Conservation (phyloP, 92 coral and sea anemone species). For the Micromussa lordhowensis region DNA sequence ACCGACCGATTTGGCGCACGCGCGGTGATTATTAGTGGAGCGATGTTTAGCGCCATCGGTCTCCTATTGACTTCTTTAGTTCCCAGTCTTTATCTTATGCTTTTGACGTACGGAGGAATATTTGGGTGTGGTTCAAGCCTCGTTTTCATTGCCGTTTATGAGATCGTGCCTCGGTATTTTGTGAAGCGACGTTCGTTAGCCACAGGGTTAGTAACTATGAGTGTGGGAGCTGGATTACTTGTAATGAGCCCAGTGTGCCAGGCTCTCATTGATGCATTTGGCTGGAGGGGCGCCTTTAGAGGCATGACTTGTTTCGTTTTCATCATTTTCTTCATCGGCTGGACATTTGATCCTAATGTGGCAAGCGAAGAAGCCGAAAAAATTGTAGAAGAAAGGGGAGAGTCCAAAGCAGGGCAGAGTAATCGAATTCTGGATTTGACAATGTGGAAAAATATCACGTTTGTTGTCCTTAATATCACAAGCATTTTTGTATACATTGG, state of each 20-base stretch:
- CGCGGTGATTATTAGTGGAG: conserved; percentile 37
- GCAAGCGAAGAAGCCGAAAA: conserved; percentile 5
- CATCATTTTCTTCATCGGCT: conserved; percentile 10
- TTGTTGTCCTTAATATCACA: not conserved
- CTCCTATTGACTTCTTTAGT: conserved; percentile 44
- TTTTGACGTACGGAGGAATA: conserved; percentile 50
- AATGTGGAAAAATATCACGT: conserved; percentile 42
- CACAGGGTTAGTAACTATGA: conserved; percentile 50
- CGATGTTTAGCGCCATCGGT: conserved; percentile 28
- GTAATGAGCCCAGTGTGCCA: conserved; percentile 51
- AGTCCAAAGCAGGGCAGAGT: too few relatives aligned
- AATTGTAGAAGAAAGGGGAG: not conserved
- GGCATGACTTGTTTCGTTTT: conserved; percentile 12
- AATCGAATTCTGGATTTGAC: conserved; percentile 37
- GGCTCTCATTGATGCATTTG: conserved; percentile 36
- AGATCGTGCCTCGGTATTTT: conserved; percentile 53
- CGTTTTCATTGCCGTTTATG: conserved; percentile 42
- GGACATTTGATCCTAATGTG: conserved; percentile 22
- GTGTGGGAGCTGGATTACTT: conserved; percentile 41
- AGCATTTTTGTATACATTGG: conserved; percentile 7
- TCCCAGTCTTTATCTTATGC: conserved; percentile 45
- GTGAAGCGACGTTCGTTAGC: conserved; percentile 37
- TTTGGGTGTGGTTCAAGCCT: conserved; percentile 54
- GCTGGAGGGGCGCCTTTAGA: conserved; percentile 53
- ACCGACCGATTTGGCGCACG: conserved; percentile 56